Conservation (phyloP, 2,113 vertebrate species). For the Rafetus swinhoei region DNA sequence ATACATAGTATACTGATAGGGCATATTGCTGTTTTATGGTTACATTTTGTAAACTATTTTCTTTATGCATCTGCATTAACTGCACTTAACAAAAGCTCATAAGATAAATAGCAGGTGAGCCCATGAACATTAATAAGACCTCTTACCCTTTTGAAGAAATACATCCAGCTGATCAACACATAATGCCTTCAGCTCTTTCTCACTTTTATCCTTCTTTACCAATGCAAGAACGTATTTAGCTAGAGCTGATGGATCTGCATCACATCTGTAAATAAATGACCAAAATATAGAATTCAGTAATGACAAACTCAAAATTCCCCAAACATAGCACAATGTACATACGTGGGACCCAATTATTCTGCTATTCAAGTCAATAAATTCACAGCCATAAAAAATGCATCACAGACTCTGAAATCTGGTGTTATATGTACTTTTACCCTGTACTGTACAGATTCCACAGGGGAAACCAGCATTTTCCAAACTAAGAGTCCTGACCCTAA, state of each 20-base stretch:
- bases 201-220: slow-evolving; percentile 99
- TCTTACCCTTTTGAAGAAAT: slow-evolving; percentile 97
- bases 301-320: background rate
- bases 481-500: too few species aligned
- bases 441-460: too few species aligned
- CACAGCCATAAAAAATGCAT: too few species aligned
- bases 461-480: too few species aligned
- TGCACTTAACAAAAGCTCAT: background rate
- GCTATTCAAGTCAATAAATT: background rate
- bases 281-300: background rate
- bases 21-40: background rate
- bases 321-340: background rate
- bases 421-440: too few species aligned
- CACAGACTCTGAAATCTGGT: too few species aligned
- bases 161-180: slow-evolving; percentile 99
- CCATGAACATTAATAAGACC: background rate
- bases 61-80: background rate
- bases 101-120: background rate
- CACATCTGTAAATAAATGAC: slow-evolving; percentile 84
- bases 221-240: slow-evolving; percentile 98
- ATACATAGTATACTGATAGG: background rate
- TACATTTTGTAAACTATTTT: background rate
- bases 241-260: slow-evolving; percentile 97
- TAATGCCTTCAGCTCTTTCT: slow-evolving; percentile 95
- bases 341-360: background rate